phyloP scores from a whole-genome alignment of 1,140 invertebrate species.

The Apis dorsata region DNA sequence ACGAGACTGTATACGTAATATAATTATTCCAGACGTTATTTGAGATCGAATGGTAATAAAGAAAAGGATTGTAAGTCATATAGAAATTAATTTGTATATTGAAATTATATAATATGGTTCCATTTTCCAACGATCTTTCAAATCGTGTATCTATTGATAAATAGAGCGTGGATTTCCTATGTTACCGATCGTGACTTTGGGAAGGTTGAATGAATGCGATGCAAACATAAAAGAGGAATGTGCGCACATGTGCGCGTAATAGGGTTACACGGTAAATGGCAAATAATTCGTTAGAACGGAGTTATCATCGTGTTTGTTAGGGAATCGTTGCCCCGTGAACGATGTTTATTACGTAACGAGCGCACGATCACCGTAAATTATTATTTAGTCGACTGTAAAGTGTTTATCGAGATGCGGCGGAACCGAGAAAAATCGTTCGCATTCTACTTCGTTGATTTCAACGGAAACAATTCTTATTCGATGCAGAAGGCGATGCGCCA shows the following conservation, averaged over 20 bases:
- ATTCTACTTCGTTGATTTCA: background rate
- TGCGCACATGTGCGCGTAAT: background rate
- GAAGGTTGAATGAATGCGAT: no score
- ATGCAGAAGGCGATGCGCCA: background rate
- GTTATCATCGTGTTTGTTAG: background rate
- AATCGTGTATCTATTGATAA: no score
- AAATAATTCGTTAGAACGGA: slow-evolving; percentile 30
- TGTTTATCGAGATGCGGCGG: slow-evolving; percentile 2
- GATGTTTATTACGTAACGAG: slow-evolving; percentile 31
- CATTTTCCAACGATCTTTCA: no score
- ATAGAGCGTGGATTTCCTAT: no score
- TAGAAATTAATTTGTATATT: no score
- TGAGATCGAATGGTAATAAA: no score
- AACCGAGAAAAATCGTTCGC: background rate
- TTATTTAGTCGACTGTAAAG: background rate
- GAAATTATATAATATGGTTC: no score
- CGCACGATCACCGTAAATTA: slow-evolving; percentile 15
- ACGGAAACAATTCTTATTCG: background rate
- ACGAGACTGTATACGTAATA: no score
- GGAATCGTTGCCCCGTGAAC: background rate
- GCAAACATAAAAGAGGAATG: slow-evolving; percentile 24
- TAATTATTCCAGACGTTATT: no score
- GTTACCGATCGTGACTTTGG: no score
- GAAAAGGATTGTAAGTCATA: no score
- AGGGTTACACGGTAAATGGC: background rate